A percentile compares a stretch with the other conserved stretches of the same genome.
These are phyloP conservation scores for Laupala kohalensis DNA, from an alignment of 1,140 invertebrate species.

Conservation along the genomic window DNA sequence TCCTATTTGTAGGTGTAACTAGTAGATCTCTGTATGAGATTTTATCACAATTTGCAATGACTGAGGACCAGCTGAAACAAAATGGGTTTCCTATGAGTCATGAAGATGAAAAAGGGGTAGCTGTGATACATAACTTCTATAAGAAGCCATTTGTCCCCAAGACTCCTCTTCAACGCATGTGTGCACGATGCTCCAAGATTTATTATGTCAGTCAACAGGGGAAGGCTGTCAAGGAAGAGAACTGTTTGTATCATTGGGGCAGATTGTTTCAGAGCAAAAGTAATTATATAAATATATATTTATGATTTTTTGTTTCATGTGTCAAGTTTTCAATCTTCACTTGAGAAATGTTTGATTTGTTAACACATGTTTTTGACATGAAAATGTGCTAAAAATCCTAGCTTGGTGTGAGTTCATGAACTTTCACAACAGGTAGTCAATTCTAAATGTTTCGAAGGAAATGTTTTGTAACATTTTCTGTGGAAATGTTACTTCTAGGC, in stretches of 20 bases:
- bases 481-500: no score
- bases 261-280: constrained; percentile 49
- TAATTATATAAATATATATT: not conserved
- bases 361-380: no score
- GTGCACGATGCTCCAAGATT: constrained; percentile 65
- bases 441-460: no score
- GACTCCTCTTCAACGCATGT: constrained; percentile 38
- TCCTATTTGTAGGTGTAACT: not conserved
- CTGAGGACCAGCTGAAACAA: constrained; percentile 59
- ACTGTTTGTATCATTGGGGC: constrained; percentile 85
- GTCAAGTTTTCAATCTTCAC: not conserved
- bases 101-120: constrained; percentile 30
- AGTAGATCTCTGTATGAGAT: not conserved
- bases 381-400: no score
- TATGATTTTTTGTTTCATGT: not conserved
- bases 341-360: no score
- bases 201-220: constrained; percentile 69
- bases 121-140: constrained; percentile 15
- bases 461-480: no score
- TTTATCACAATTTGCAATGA: constrained; percentile 45
- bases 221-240: constrained; percentile 48
- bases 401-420: no score
- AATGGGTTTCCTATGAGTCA: constrained; percentile 75
- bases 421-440: no score
- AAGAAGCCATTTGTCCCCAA: not conserved